Evolutionary conservation across 2,888 invertebrate species (phyloP).

Genomic region (Argyresthia albistria): DNA sequence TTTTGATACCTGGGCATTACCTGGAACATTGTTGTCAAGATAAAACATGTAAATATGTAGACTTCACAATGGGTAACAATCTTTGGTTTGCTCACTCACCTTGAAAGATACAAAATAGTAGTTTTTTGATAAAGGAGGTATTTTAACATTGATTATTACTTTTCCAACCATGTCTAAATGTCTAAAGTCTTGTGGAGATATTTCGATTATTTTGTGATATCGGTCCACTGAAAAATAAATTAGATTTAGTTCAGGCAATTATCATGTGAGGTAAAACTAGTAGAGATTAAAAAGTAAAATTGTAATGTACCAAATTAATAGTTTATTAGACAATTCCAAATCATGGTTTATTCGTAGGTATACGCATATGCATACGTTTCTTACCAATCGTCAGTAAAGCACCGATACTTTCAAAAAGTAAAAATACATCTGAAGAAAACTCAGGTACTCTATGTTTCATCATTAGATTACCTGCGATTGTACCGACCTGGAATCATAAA

Average conservation of each 20-base stretch:
- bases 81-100: slow-evolving; percentile 9
- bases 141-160: slow-evolving; percentile 31
- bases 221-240: slow-evolving; percentile 10
- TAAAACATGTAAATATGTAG: too few relatives aligned
- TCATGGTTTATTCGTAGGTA: too few relatives aligned
- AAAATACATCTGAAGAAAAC: slow-evolving; percentile 79
- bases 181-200: slow-evolving; percentile 37
- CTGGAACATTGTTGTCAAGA: slow-evolving; percentile 43
- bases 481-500: slow-evolving; percentile 57
- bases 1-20: slow-evolving; percentile 82
- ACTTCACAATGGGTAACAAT: not conserved
- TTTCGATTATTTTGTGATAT: slow-evolving; percentile 15
- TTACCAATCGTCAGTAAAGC: slow-evolving; percentile 66
- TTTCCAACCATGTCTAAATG: slow-evolving; percentile 36
- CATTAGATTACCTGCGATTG: slow-evolving; percentile 78
- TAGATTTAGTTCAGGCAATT: too few relatives aligned
- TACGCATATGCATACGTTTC: too few relatives aligned
- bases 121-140: slow-evolving; percentile 34
- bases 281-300: too few relatives aligned
- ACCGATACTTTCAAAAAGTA: slow-evolving; percentile 69
- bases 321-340: too few relatives aligned
- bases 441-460: slow-evolving; percentile 73
- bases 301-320: too few relatives aligned
- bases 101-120: slow-evolving; percentile 18
- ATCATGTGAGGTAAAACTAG: too few relatives aligned